Conservation (phyloP, 2,797 vertebrate genomes). For the Acanthopagrus latus region DNA sequence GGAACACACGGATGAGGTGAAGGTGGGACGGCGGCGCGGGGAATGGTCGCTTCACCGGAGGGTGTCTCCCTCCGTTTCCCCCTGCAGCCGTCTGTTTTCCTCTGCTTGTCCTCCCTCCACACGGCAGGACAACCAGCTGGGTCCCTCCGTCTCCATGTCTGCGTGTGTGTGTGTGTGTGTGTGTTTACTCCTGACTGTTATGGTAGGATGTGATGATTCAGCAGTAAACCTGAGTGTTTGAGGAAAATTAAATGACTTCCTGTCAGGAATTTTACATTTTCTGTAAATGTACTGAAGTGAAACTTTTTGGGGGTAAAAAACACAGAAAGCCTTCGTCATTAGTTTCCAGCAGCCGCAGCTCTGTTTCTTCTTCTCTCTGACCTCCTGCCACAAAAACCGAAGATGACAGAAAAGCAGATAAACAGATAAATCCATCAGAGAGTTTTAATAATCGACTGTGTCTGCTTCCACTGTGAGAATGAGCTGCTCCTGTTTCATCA, state of each 20-base stretch:
- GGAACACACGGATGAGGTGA: slow-evolving; percentile 65
- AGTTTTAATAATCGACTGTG: neutral
- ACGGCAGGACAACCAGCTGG: slow-evolving; percentile 46
- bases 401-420: neutral
- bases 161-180: slow-evolving; percentile 26
- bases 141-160: slow-evolving; percentile 23
- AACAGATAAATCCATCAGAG: slow-evolving; percentile 5
- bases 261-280: slow-evolving; percentile 1
- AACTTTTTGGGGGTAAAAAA: neutral
- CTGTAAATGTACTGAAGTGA: neutral
- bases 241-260: slow-evolving; percentile 3
- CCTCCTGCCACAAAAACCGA: neutral
- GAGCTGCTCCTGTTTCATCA: neutral
- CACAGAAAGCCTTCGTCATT: neutral
- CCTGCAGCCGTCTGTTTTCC: slow-evolving; percentile 64
- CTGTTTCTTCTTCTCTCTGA: neutral
- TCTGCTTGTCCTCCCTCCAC: slow-evolving; percentile 27
- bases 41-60: slow-evolving; percentile 46
- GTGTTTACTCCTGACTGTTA: neutral
- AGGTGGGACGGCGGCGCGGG: slow-evolving; percentile 58
- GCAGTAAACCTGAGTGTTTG: neutral
- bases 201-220: neutral
- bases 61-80: slow-evolving; percentile 52
- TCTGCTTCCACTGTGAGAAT: neutral
- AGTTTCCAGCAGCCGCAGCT: neutral